Evolutionary conservation across 2,113 vertebrate species (phyloP), one percentile per base, ranked within the genome.

Genomic region (Galeopterus variegatus): DNA sequence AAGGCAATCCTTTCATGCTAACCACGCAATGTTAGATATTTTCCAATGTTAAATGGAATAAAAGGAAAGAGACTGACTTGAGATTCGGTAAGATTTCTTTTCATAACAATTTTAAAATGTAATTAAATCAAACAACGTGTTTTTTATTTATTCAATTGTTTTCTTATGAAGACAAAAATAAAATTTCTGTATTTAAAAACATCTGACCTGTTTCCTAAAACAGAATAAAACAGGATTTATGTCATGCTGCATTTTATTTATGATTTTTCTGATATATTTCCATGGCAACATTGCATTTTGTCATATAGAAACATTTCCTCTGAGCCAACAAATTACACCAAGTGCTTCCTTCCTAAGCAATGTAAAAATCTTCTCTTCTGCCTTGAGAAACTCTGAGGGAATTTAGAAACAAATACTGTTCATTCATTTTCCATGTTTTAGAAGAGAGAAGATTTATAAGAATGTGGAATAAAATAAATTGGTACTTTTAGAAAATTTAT

Each of bases 271-370:
- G 24, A 76, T n/a, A 2, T 60, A 58, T 93, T 75, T 54, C 83
- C 67, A 79, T 70, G 73, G 83, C 36, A 97, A 95, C 79, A 36
- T 60, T 93, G 19, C 13, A 14, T 85, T 96, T 95, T 96, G 77
- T 92, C 64, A 92, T 77, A 77, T 48, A 89, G 77, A 95, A 95
- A 80, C 13, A 69, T 89, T 96, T 92, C 45, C 79, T 94, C 19
- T 12, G 56, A 86, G 33, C 67, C 95, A 96, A 93, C 58, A 95
- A 88, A 83, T 82, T 90, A 88, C 60, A 85, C 26, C n/a, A 88
- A 93, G 76, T 52, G 18, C 28, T 90, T 96, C 8, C 10, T 93
- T 85, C 33, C 56, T 72, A 58, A 92, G 72, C 52, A 95, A 26
- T 80, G 56, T 72, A 91, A 79, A 88, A 50, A 69, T 56, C 15